Conservation (phyloP, 2,797 vertebrate species). For the Halcyon leucocephala region DNA sequence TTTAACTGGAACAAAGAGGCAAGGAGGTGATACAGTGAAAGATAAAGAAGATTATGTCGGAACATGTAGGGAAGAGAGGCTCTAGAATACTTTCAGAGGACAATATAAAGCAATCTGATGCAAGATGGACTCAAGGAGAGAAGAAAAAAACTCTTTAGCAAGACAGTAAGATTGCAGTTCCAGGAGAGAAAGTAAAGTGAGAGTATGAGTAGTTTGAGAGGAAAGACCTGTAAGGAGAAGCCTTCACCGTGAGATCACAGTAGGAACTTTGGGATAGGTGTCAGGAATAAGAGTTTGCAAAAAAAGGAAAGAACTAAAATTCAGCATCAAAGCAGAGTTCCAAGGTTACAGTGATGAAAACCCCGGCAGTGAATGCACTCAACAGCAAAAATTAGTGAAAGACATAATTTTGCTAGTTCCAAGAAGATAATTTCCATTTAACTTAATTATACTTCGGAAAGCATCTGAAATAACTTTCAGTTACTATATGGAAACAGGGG, state of each 20-base stretch:
- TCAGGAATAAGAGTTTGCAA: not conserved
- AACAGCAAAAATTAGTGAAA: not conserved
- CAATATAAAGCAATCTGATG: not conserved
- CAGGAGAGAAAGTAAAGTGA: not conserved
- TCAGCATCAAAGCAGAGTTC: not conserved
- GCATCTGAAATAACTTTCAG: not conserved
- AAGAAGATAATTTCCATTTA: not conserved
- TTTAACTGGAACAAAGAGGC: not conserved
- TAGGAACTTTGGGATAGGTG: not conserved
- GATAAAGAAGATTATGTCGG: not conserved
- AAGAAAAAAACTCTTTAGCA: not conserved
- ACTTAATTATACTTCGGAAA: not conserved
- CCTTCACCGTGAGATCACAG: not conserved
- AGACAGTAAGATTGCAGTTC: not conserved
- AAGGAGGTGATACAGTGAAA: not conserved
- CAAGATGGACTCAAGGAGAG: not conserved
- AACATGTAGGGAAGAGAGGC: not conserved
- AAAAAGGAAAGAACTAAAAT: not conserved
- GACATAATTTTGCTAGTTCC: not conserved
- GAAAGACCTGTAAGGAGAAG: not conserved
- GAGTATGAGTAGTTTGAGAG: not conserved
- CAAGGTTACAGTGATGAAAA: not conserved
- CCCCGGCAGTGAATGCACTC: not conserved
- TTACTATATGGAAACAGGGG: not conserved
- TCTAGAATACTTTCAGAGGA: not conserved